Percentiles rank a stretch among this genome's conserved stretches.
Conservation (phyloP, 2,113 vertebrate genomes). For the Semicossyphus pulcher region DNA sequence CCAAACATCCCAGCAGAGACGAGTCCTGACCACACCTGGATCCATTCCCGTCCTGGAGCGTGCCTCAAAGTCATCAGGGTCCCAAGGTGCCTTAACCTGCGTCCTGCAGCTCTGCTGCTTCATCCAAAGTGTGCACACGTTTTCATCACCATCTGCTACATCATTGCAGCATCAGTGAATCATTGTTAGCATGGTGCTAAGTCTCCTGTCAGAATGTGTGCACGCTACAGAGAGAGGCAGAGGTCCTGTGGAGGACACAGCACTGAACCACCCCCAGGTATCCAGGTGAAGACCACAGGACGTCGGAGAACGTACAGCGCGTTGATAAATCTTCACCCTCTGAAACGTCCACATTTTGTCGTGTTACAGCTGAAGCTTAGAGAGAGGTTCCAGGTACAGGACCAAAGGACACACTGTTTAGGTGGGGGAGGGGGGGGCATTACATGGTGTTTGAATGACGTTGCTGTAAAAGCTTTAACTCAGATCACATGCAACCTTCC, state of each 20-base stretch:
- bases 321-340: no score
- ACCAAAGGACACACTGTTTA: no score
- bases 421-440: no score
- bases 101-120: conserved; percentile 33
- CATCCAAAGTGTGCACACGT: not conserved
- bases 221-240: not conserved
- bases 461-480: no score
- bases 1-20: no score
- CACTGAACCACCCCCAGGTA: not conserved
- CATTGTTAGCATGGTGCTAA: not conserved
- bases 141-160: not conserved
- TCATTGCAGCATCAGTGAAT: conserved; percentile 9
- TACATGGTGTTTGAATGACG: no score
- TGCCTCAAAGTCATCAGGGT: conserved; percentile 71
- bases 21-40: not conserved
- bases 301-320: no score
- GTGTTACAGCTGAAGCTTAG: no score
- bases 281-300: no score
- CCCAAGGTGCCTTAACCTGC: conserved; percentile 80
- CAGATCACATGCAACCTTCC: no score
- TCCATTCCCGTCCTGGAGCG: conserved; percentile 17
- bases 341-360: no score
- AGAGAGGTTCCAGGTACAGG: no score
- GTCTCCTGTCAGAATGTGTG: not conserved
- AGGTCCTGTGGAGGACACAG: conserved; percentile 7